These are phyloP conservation scores for Crossaster papposus DNA, from an alignment of 53 echinoderm and acorn worm species.

Conservation along the genomic window DNA sequence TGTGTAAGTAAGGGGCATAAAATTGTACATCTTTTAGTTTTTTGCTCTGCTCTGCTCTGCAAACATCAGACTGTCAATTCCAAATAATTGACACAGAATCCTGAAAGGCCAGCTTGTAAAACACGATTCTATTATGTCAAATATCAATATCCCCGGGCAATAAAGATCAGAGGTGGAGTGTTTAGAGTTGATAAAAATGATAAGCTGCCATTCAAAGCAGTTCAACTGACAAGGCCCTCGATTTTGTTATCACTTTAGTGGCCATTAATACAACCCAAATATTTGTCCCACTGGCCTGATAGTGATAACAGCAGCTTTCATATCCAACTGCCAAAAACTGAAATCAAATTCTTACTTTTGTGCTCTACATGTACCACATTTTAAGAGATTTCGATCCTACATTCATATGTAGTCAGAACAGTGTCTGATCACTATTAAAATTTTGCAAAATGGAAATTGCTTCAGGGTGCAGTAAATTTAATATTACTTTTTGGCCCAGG, in stretches of 20 bases:
- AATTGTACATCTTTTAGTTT: background rate
- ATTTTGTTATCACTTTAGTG: constrained; percentile 9
- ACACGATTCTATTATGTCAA: background rate
- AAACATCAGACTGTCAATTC: background rate
- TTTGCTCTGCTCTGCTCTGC: no score
- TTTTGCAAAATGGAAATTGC: no score
- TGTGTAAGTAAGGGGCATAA: no score
- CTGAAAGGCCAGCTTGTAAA: background rate
- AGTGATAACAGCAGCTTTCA: background rate
- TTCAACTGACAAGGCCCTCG: background rate
- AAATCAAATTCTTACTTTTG: no score
- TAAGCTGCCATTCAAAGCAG: background rate
- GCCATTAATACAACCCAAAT: background rate
- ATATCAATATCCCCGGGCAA: background rate
- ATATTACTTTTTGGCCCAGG: no score
- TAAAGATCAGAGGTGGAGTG: background rate
- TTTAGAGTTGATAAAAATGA: constrained; percentile 11
- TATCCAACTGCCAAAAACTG: background rate
- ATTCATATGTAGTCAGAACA: no score
- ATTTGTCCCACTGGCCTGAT: background rate
- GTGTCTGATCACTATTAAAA: no score
- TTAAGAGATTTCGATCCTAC: no score
- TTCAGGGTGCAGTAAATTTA: no score
- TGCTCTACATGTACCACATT: no score
- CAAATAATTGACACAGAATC: background rate